Percentiles rank a stretch among this genome's conserved stretches.
Conservation (phyloP, 2,888 invertebrate genomes). For the Pammene aurita region DNA sequence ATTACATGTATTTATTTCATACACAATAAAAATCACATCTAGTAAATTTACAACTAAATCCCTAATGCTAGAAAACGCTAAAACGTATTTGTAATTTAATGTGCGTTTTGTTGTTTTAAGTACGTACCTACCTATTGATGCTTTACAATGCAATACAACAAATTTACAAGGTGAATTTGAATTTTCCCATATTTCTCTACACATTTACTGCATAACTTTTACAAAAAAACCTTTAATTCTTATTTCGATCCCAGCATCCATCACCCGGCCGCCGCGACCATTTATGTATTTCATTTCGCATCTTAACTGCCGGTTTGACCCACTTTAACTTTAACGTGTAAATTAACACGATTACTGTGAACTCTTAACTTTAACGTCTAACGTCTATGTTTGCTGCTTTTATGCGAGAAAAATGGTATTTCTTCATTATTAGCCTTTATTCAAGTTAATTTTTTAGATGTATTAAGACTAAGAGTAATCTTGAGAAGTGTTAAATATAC, state of each 20-base stretch:
- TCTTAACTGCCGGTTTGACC: conserved; percentile 49
- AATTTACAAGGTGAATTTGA: too few relatives aligned
- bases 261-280: not conserved
- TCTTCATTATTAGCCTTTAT: conserved; percentile 7
- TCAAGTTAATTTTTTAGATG: conserved; percentile 13
- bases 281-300: conserved; percentile 31
- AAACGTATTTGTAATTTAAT: too few relatives aligned
- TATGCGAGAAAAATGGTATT: conserved; percentile 10
- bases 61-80: too few relatives aligned
- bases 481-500: not conserved
- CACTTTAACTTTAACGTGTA: conserved; percentile 48
- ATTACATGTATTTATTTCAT: too few relatives aligned
- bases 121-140: too few relatives aligned
- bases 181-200: too few relatives aligned
- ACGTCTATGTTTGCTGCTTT: conserved; percentile 5
- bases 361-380: conserved; percentile 20
- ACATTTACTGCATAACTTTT: not conserved
- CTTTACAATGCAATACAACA: too few relatives aligned
- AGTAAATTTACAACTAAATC: too few relatives aligned
- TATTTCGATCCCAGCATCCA: not conserved
- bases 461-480: not conserved
- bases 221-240: not conserved
- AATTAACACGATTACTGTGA: conserved; percentile 39
- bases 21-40: too few relatives aligned
- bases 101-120: too few relatives aligned